Evolutionary conservation across 2,888 invertebrate species (phyloP).

Genomic region (Macaria liturata): DNA sequence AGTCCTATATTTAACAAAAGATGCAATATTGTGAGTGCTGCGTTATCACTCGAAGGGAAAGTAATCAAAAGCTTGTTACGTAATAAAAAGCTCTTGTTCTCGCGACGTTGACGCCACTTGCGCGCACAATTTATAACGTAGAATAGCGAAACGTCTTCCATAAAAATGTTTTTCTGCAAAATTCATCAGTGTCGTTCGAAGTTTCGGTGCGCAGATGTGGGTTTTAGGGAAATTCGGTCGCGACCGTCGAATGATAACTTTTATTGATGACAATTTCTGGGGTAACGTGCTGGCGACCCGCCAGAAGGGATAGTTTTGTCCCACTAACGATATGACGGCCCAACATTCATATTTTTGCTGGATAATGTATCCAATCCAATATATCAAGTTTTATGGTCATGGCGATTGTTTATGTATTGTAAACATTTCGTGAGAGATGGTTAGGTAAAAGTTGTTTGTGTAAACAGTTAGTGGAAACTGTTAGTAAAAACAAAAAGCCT

Average conservation of each 20-base stretch:
- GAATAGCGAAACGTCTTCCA: slow-evolving; percentile 25
- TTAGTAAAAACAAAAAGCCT: too few species aligned
- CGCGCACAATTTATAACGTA: slow-evolving; percentile 19
- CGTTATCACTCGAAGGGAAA: slow-evolving; percentile 7
- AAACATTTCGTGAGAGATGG: slow-evolving; percentile 14
- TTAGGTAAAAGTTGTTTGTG: too few species aligned
- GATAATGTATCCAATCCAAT: slow-evolving; percentile 22
- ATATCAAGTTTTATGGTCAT: slow-evolving; percentile 30
- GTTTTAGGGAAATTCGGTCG: slow-evolving; percentile 51
- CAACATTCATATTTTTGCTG: slow-evolving; percentile 39
- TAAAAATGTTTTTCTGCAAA: slow-evolving; percentile 37
- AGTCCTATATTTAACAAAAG: too few species aligned
- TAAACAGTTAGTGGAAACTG: too few species aligned
- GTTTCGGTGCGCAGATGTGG: slow-evolving; percentile 44
- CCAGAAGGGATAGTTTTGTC: slow-evolving; percentile 60
- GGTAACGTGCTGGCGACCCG: slow-evolving; percentile 54
- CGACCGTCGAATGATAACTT: slow-evolving; percentile 54
- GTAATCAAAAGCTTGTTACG: slow-evolving; percentile 22
- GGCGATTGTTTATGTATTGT: slow-evolving; percentile 20
- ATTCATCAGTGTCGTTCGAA: slow-evolving; percentile 40
- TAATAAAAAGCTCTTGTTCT: slow-evolving; percentile 17
- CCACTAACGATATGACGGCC: slow-evolving; percentile 50
- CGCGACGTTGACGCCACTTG: slow-evolving; percentile 12
- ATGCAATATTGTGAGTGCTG: background rate
- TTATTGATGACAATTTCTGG: slow-evolving; percentile 66